Base-by-base conservation (phyloP, 1,140 invertebrate genomes). In the Panagrolaimus sp. region DNA sequence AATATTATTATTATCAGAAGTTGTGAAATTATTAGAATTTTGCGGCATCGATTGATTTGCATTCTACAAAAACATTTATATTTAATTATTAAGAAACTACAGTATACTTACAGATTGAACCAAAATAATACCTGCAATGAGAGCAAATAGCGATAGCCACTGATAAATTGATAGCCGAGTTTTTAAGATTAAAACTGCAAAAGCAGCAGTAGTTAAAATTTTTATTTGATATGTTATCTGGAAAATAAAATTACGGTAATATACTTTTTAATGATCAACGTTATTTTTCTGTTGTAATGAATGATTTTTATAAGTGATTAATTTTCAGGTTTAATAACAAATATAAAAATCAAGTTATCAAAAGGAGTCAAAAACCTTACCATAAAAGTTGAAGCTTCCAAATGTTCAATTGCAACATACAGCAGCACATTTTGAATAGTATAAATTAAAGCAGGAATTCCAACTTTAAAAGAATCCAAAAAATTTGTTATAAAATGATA, bases 161-260 rank as follows among this genome's bases (percentile, higher is more conserved):
- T 98, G 94, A 61, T 89, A 88, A 65, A 83, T 85, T 1, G 89
- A 86, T 1, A 99, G 84, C 72, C 87, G 87, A 74, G 89, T 89
- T 63, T 89, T 88, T 47, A 99, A 84, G 75, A 99, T 93, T 5
- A 91, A 78, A 7, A 98, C 92, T 62, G 94, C 92, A 83, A 99
- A 98, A 78, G 98, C 87, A 38, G 96, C 96, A 13, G 96, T 98
- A 11, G 96, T 98, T 1, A 99, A 85, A 75, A 99, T 93, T 86
- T 98, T 99, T 53, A 99, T 83, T 84, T 99, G 96, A 86, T 99
- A 99, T 43, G 93, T 96, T 0, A 98, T 92, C 63, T 20, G 23
- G 5, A 86, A 94, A 93, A 98, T 96, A 87, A 93, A 93, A 16
- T 94, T 98, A 38, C 7, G 31, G 31, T 38, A 38, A 38, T 38